Evolutionary conservation across 2,113 vertebrate genomes (phyloP).

Genomic region (Phalacrocorax brasilianus): DNA sequence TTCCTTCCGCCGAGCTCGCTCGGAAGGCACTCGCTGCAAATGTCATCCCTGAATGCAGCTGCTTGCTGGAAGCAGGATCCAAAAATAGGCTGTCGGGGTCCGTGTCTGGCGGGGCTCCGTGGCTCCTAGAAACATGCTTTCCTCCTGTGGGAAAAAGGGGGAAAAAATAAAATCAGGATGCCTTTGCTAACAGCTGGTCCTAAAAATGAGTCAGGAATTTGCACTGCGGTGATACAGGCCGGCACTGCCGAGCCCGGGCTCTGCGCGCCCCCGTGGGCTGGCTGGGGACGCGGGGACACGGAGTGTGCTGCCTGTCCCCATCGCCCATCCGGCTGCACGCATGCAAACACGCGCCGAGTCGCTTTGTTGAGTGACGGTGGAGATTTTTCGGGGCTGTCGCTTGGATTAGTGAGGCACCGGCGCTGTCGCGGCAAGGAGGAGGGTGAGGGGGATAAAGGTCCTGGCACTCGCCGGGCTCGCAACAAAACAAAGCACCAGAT

Average conservation of each 20-base stretch:
- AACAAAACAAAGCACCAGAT: constrained; percentile 56
- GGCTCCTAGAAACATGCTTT: background rate
- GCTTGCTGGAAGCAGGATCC: background rate
- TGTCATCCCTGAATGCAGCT: background rate
- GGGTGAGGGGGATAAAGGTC: constrained; percentile 14
- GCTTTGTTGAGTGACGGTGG: background rate
- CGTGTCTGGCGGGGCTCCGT: fast-evolving
- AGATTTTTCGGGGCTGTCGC: background rate
- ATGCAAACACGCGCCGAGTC: fast-evolving
- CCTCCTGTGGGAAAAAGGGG: background rate
- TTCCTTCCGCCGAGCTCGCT: background rate
- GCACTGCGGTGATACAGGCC: fast-evolving
- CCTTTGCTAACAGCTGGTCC: background rate
- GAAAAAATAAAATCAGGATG: background rate
- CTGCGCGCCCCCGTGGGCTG: background rate
- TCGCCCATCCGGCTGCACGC: fast-evolving
- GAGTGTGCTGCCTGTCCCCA: background rate
- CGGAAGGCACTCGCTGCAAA: background rate
- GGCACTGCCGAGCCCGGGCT: background rate
- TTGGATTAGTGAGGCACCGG: background rate
- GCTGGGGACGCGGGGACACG: background rate
- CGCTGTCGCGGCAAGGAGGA: background rate
- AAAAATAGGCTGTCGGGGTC: background rate
- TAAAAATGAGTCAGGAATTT: background rate
- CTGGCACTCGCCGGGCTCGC: background rate